Percentiles rank a stretch among this genome's conserved stretches.
phyloP scores from a whole-genome alignment of 2,888 invertebrate genomes.

The Strigamia transsilvanica region DNA sequence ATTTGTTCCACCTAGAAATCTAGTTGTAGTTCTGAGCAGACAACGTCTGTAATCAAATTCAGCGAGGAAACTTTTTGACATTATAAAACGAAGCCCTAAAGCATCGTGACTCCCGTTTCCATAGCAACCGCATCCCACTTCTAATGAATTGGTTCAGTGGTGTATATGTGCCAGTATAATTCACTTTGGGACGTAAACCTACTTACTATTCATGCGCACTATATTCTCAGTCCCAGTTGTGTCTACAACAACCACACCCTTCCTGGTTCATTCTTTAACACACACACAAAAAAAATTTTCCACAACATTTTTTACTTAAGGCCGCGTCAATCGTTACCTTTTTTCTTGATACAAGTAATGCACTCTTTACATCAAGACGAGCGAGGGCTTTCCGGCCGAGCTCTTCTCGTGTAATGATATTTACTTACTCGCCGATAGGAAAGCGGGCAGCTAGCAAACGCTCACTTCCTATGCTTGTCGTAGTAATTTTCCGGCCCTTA shows the following conservation, averaged over 20 bases:
- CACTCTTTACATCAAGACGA: not conserved
- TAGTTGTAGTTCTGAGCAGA: not conserved
- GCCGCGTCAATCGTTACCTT: not conserved
- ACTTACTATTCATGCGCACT: conserved; percentile 31
- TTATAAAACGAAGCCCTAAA: conserved; percentile 7
- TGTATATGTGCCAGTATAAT: not conserved
- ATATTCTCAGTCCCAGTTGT: not conserved
- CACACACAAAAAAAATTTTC: not conserved
- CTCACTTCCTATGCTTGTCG: not conserved
- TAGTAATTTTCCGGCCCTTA: conserved; percentile 12
- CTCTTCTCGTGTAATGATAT: conserved; percentile 5
- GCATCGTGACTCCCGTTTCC: not conserved
- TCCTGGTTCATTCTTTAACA: not conserved
- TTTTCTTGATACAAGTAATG: not conserved
- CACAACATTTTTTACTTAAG: not conserved
- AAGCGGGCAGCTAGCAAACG: conserved; percentile 9
- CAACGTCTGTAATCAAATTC: conserved; percentile 15
- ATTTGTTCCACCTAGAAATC: not conserved
- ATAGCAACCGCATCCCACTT: not conserved
- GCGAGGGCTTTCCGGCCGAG: conserved; percentile 26
- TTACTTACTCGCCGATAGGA: conserved; percentile 13
- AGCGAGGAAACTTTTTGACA: not conserved
- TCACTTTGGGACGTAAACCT: conserved; percentile 18
- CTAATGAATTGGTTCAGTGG: conserved; percentile 13
- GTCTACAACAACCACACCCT: not conserved